Evolutionary conservation across 2,113 vertebrate genomes (phyloP).

Genomic region (Picathartes gymnocephalus): DNA sequence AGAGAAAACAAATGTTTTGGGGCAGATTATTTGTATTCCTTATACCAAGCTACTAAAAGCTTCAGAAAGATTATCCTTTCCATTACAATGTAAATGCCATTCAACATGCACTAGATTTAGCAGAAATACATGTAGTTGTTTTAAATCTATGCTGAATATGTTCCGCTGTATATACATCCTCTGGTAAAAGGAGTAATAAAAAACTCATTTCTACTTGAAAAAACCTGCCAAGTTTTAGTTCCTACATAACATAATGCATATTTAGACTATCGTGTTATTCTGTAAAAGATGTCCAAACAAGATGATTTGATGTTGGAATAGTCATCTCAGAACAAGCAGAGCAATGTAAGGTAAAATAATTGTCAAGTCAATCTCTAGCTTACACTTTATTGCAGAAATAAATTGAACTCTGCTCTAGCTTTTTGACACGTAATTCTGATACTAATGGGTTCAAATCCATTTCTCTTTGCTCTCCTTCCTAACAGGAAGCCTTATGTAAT

Average conservation of each 20-base stretch:
- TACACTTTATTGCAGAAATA: constrained; percentile 73
- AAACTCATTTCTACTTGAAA: constrained; percentile 47
- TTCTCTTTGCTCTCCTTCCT: constrained; percentile 63
- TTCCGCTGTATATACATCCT: constrained; percentile 6
- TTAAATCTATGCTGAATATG: constrained; percentile 14
- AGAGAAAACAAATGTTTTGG: neutral
- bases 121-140: constrained; percentile 33
- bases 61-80: constrained; percentile 48
- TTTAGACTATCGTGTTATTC: constrained; percentile 56
- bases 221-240: constrained; percentile 43
- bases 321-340: constrained; percentile 54
- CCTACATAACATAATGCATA: constrained; percentile 52
- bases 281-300: constrained; percentile 63
- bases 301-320: constrained; percentile 65
- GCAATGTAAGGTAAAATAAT: constrained; percentile 66
- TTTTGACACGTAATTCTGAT: constrained; percentile 74
- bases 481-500: constrained; percentile 69
- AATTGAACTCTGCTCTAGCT: constrained; percentile 71
- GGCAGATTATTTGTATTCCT: constrained; percentile 17
- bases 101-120: neutral
- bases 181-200: constrained; percentile 58
- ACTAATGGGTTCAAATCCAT: constrained; percentile 70
- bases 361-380: constrained; percentile 68
- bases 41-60: constrained; percentile 1
- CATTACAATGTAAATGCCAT: constrained; percentile 9